Conservation (phyloP, 2,113 vertebrate genomes). For the Aspidoscelis tigris region DNA sequence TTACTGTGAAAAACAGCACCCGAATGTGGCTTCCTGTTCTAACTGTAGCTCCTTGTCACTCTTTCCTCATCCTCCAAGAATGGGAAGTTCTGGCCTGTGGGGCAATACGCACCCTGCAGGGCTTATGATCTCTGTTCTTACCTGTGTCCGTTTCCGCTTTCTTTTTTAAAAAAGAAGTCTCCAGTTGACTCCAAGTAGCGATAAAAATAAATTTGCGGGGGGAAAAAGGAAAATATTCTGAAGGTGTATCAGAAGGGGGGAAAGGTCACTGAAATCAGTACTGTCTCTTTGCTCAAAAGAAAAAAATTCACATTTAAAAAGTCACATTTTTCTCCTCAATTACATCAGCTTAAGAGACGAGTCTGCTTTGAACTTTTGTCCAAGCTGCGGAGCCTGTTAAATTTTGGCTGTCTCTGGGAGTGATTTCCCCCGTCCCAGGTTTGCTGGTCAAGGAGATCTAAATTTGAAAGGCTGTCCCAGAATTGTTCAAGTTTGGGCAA, state of each 20-base stretch:
- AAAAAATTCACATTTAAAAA: neutral
- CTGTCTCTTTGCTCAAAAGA: neutral
- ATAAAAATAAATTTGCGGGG: neutral
- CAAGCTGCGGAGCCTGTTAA: conserved; percentile 27
- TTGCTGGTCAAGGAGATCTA: conserved; percentile 2
- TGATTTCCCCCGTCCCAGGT: neutral
- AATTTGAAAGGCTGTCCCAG: conserved; percentile 26
- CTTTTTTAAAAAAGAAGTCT: neutral
- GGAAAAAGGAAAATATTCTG: neutral
- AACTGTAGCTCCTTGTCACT: neutral
- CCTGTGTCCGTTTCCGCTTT: neutral
- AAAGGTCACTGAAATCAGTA: neutral
- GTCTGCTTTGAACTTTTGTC: neutral
- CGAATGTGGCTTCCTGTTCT: too few species aligned
- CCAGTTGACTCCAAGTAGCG: too few species aligned
- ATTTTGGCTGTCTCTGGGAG: neutral
- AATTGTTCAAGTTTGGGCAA: conserved; percentile 38
- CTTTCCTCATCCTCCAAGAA: neutral
- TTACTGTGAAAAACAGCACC: too few species aligned
- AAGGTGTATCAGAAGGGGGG: neutral
- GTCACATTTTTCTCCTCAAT: neutral
- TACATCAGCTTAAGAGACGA: neutral
- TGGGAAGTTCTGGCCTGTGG: neutral
- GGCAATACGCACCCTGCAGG: too few species aligned
- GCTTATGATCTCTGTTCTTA: neutral